Evolutionary conservation across 2,888 invertebrate species (phyloP), one percentile per base, ranked within the genome.

Genomic region (Deilephila porcellus): DNA sequence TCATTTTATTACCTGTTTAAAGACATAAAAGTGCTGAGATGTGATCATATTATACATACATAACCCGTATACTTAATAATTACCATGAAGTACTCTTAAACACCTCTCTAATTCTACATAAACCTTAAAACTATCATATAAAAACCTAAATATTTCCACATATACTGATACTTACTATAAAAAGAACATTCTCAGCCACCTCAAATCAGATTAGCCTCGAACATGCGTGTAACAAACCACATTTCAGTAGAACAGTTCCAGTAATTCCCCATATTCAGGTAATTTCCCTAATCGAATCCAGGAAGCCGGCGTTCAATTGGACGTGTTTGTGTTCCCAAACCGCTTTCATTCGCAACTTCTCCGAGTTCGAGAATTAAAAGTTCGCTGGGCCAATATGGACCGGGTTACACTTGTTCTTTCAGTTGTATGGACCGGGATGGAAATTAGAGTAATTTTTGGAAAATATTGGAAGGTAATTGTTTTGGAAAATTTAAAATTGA

Each of bases 231-330:
- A 67, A 17, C 45, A 67, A 37, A 20, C 37, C 67, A 25, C 25
- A 67, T 67, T 67, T 67, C 67, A 20, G 14, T 45, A 45, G 25
- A 20, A 29, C 52, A 64, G 64, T 64, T 52, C 14, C 20, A 67
- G 52, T 29, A 11, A 63, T 63, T 63, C 34, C 63, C 32, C 67
- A 67, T 45, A 25, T 45, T 67, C 67, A 67, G 67, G 67, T 64
- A 64, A n/a, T 64, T 37, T 25, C 52, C 45, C 67, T 67, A 67
- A 67, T 67, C 67, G 67, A 67, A 67, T 67, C 67, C 67, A 45
- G 67, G 63, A 63, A 67, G 45, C 67, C 67, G 45, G 20, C 45
- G 67, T 67, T 67, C 67, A 52, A 67, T 67, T 25, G 67, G 17
- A 67, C 45, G 67, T 67, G 67, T 67, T 67, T 52, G 63, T 63